A percentile compares a stretch with the other conserved stretches of the same genome.
phyloP scores from a whole-genome alignment of 2,888 invertebrate genomes.

The Deroplatys truncata region DNA sequence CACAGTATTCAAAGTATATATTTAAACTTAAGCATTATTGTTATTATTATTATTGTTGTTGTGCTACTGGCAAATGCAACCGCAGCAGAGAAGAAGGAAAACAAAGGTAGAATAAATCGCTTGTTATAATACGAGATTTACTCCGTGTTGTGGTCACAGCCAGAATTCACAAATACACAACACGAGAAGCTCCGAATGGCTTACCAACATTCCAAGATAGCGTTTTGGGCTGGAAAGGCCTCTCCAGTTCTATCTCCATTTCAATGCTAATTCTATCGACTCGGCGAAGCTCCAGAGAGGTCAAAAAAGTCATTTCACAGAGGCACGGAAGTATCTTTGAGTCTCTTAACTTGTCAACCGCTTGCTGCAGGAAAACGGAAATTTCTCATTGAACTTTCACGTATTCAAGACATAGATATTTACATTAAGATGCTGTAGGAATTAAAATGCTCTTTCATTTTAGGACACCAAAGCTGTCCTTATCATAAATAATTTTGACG shows the following conservation, averaged over 20 bases:
- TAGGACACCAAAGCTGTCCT: too few species aligned
- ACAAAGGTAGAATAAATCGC: too few species aligned
- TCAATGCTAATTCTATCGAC: not conserved
- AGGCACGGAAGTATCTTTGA: not conserved
- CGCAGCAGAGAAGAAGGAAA: too few species aligned
- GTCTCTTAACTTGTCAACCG: not conserved
- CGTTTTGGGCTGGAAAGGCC: not conserved
- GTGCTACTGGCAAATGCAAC: too few species aligned
- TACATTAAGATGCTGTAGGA: too few species aligned
- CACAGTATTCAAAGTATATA: too few species aligned
- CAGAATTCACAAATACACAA: not conserved
- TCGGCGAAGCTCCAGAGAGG: not conserved
- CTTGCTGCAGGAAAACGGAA: not conserved
- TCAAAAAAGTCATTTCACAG: not conserved
- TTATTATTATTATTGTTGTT: too few species aligned
- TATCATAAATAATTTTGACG: too few species aligned
- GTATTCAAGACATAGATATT: not conserved
- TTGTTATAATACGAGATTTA: too few species aligned
- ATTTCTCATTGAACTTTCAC: not conserved
- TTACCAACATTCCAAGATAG: not conserved
- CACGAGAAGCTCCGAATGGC: not conserved
- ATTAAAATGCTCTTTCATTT: too few species aligned
- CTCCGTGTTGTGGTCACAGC: too few species aligned
- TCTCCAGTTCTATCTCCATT: not conserved
- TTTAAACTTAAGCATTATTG: too few species aligned